These are phyloP conservation scores for Heliopora coerulea DNA, from an alignment of 92 coral and sea anemone genomes.

Conservation along the genomic window DNA sequence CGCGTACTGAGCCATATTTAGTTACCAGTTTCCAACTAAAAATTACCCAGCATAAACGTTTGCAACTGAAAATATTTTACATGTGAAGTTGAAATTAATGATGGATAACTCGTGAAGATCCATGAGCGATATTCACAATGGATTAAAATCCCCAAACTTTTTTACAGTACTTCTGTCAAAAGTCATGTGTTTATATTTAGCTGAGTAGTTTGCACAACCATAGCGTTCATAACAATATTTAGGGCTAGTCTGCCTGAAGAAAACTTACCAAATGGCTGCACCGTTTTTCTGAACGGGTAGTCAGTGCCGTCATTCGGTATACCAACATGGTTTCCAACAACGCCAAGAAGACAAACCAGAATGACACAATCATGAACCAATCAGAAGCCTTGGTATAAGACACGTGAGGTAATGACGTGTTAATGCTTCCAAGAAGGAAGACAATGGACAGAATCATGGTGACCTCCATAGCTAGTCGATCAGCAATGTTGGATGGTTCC, in stretches of 20 bases:
- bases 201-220: too few relatives aligned
- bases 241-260: background rate
- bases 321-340: slow-evolving; percentile 64
- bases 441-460: slow-evolving; percentile 68
- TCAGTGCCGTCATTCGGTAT: slow-evolving; percentile 47
- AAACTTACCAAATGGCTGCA: background rate
- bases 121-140: too few relatives aligned
- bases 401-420: slow-evolving; percentile 65
- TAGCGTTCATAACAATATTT: too few relatives aligned
- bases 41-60: too few relatives aligned
- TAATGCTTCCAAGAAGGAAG: slow-evolving; percentile 66
- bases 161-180: too few relatives aligned
- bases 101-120: too few relatives aligned
- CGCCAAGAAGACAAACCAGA: slow-evolving; percentile 64
- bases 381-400: slow-evolving; percentile 76
- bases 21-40: too few relatives aligned
- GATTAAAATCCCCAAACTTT: too few relatives aligned
- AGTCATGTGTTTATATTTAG: too few relatives aligned
- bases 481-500: slow-evolving; percentile 74
- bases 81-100: too few relatives aligned
- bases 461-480: slow-evolving; percentile 79
- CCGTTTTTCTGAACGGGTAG: background rate
- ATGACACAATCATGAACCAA: slow-evolving; percentile 62
- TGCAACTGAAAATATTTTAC: too few relatives aligned
- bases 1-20: too few relatives aligned